phyloP scores from a whole-genome alignment of 2,888 invertebrate genomes.

The Nemotelus pantherinus region DNA sequence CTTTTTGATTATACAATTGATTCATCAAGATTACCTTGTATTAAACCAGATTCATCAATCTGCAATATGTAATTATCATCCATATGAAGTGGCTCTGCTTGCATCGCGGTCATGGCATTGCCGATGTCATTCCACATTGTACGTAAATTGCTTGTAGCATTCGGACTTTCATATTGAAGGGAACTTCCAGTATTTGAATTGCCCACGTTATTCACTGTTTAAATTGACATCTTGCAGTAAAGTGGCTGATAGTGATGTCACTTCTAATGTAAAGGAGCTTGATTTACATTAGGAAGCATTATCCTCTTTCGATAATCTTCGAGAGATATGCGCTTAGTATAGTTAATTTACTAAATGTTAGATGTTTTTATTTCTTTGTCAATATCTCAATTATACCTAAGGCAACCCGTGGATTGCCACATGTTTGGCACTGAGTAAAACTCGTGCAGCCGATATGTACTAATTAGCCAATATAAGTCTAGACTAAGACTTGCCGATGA shows the following conservation, averaged over 20 bases:
- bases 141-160: slow-evolving; percentile 59
- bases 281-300: too few relatives aligned
- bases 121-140: slow-evolving; percentile 65
- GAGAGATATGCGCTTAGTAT: too few relatives aligned
- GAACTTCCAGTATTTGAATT: slow-evolving; percentile 50
- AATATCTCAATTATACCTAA: too few relatives aligned
- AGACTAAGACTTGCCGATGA: too few relatives aligned
- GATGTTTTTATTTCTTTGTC: too few relatives aligned
- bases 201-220: slow-evolving; percentile 52
- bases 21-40: slow-evolving; percentile 70
- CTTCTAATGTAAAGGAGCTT: slow-evolving; percentile 54
- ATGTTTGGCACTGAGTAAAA: too few relatives aligned
- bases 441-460: too few relatives aligned
- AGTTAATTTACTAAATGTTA: too few relatives aligned
- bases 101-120: slow-evolving; percentile 64
- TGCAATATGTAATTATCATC: slow-evolving; percentile 91
- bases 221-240: slow-evolving; percentile 62
- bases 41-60: slow-evolving; percentile 86
- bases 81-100: slow-evolving; percentile 75
- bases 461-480: too few relatives aligned
- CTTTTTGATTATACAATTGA: too few relatives aligned
- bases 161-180: slow-evolving; percentile 57
- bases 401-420: too few relatives aligned
- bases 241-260: slow-evolving; percentile 62
- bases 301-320: too few relatives aligned